These are phyloP conservation scores for Seira sanloemensis DNA, from an alignment of 2,888 invertebrate species.

Conservation along the genomic window DNA sequence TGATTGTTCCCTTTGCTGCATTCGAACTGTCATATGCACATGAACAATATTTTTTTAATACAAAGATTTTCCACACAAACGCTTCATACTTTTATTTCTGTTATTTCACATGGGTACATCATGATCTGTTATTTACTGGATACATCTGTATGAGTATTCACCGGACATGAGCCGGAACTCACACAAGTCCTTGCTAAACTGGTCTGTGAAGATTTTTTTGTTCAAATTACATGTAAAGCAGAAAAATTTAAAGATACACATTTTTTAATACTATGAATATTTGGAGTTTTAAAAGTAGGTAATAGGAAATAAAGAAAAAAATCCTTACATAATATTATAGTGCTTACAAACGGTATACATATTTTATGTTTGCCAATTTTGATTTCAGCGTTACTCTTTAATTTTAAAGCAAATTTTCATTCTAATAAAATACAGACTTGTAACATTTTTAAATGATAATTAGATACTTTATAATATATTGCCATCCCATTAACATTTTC, in stretches of 20 bases:
- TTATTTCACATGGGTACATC: too few species aligned
- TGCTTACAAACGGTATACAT: neutral
- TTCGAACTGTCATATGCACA: too few species aligned
- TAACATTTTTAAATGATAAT: neutral
- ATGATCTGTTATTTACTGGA: too few species aligned
- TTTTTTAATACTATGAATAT: constrained; percentile 51
- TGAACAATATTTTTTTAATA: too few species aligned
- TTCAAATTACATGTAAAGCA: constrained; percentile 33
- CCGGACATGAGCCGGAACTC: too few species aligned
- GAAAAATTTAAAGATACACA: constrained; percentile 32
- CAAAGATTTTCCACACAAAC: too few species aligned
- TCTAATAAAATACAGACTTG: constrained; percentile 42
- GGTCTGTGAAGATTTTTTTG: constrained; percentile 52
- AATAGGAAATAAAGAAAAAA: constrained; percentile 29
- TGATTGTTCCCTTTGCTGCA: too few species aligned
- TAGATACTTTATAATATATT: constrained; percentile 58
- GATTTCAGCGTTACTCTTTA: too few species aligned
- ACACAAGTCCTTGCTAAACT: neutral
- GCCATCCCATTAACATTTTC: constrained; percentile 67
- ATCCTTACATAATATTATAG: constrained; percentile 16
- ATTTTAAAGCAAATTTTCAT: constrained; percentile 40
- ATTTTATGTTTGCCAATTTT: constrained; percentile 3
- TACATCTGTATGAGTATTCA: too few species aligned
- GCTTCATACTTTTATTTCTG: too few species aligned
- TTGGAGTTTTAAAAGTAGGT: too few species aligned